Conservation (phyloP, 2,797 vertebrate genomes). For the Danio aesculapii region DNA sequence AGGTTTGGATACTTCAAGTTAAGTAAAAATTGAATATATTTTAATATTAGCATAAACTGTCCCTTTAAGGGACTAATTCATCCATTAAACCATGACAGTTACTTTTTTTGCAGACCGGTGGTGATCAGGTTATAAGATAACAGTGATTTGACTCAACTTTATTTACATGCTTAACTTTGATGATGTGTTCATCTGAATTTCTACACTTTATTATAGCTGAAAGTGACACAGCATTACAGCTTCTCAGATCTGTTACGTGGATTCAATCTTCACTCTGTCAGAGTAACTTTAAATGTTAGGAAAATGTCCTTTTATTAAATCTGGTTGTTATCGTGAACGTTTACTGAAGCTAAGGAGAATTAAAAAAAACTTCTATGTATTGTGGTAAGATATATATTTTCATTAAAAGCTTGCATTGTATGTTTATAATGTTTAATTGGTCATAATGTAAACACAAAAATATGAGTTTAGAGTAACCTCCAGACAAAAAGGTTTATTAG, state of each 20-base stretch:
- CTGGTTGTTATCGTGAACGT: neutral
- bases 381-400: neutral
- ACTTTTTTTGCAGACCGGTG: neutral
- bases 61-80: neutral
- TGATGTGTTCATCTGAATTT: neutral
- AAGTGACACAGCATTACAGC: conserved; percentile 4
- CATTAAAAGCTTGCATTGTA: neutral
- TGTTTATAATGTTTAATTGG: neutral
- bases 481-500: neutral
- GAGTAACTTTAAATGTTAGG: neutral
- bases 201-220: neutral
- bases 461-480: neutral
- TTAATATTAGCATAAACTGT: too few species aligned
- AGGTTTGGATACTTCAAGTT: too few species aligned
- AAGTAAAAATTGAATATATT: too few species aligned
- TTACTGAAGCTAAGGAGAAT: neutral
- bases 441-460: neutral
- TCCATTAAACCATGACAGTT: neutral
- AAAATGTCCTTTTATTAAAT: neutral
- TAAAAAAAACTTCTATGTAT: neutral
- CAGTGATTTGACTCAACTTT: neutral
- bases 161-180: neutral
- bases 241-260: neutral
- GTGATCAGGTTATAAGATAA: too few species aligned
- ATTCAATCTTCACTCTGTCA: neutral